These are phyloP conservation scores for Amniataba percoides DNA, from an alignment of 2,797 vertebrate species.

Conservation along the genomic window DNA sequence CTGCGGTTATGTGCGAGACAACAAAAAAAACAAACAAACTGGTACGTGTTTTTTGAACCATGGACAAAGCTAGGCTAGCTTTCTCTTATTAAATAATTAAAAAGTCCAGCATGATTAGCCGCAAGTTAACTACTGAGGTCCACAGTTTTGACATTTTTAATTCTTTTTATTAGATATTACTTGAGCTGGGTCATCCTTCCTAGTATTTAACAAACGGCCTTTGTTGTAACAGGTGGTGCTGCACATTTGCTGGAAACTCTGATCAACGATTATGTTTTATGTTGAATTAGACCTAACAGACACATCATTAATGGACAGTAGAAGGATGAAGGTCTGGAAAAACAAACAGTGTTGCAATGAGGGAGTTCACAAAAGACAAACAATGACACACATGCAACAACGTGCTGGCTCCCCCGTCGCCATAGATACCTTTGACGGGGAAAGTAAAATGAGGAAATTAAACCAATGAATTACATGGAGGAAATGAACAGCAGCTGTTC, in stretches of 20 bases:
- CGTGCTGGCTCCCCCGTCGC: conserved; percentile 40
- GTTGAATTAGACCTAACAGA: conserved; percentile 37
- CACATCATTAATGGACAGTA: conserved; percentile 61
- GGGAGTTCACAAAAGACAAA: conserved; percentile 78
- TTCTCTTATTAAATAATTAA: not conserved
- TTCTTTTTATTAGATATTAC: not conserved
- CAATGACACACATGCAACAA: conserved; percentile 67
- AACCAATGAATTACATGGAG: conserved; percentile 55
- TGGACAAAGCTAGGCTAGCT: not conserved
- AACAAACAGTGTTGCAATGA: conserved; percentile 77
- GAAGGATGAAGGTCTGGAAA: conserved; percentile 77
- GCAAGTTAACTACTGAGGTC: not conserved
- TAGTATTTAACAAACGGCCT: not conserved
- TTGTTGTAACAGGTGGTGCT: conserved; percentile 38
- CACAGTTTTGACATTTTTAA: not conserved
- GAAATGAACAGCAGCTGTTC: conserved; percentile 58
- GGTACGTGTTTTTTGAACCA: not conserved
- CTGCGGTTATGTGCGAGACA: not conserved
- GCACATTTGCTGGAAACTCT: conserved; percentile 26
- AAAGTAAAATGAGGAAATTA: conserved; percentile 69
- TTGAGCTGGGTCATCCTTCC: not conserved
- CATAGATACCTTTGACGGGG: conserved; percentile 69
- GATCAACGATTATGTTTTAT: conserved; percentile 34
- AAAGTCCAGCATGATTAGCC: not conserved
- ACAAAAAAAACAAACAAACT: not conserved